A percentile compares a stretch with the other conserved stretches of the same genome.
Conservation (phyloP, 1,140 invertebrate genomes). For the Euschistus heros region DNA sequence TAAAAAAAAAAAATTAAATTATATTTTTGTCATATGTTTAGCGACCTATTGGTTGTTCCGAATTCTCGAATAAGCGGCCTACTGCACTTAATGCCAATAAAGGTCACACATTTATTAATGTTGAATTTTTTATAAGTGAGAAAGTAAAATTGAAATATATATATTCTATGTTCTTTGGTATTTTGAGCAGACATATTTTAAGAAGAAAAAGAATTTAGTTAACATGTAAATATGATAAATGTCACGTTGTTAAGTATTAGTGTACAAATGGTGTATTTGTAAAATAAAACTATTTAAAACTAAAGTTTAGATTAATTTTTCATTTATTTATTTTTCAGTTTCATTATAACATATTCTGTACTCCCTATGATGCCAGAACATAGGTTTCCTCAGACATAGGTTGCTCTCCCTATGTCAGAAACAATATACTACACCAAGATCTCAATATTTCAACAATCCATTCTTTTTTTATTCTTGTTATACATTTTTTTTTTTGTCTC, state of each 20-base stretch:
- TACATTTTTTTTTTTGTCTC: too few relatives aligned
- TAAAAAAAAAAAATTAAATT: not conserved
- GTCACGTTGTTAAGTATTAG: slow-evolving; percentile 1
- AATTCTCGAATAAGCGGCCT: not conserved
- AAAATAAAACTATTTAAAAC: slow-evolving; percentile 4
- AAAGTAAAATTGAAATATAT: not conserved
- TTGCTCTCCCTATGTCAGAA: too few relatives aligned
- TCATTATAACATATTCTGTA: too few relatives aligned
- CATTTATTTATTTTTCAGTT: too few relatives aligned
- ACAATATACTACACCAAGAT: too few relatives aligned
- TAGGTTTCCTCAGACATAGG: too few relatives aligned
- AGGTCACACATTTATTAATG: slow-evolving; percentile 7
- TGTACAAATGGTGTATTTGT: not conserved
- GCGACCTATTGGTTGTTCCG: not conserved
- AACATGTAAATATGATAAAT: not conserved
- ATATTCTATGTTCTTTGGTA: slow-evolving; percentile 2
- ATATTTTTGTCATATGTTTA: too few relatives aligned
- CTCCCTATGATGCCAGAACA: too few relatives aligned
- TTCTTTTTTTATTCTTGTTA: too few relatives aligned
- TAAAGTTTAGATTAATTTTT: not conserved
- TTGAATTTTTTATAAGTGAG: slow-evolving; percentile 1
- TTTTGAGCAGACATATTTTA: slow-evolving; percentile 9
- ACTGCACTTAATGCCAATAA: slow-evolving; percentile 1
- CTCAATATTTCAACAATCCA: too few relatives aligned
- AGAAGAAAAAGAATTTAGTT: not conserved